Percentiles rank a stretch among this genome's conserved stretches.
phyloP scores from a whole-genome alignment of 2,113 vertebrate genomes.

The Albula glossodonta region DNA sequence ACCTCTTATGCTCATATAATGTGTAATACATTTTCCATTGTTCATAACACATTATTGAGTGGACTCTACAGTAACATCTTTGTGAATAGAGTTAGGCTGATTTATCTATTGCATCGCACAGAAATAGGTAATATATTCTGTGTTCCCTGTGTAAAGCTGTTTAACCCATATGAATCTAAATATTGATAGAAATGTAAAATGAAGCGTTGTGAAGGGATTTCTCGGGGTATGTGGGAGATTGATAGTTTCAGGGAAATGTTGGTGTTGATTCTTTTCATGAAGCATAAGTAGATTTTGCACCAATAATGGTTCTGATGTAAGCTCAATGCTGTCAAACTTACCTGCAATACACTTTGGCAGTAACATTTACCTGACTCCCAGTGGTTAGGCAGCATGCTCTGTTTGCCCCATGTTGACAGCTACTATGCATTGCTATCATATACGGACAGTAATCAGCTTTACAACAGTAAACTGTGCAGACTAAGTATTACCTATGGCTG shows the following conservation, averaged over 20 bases:
- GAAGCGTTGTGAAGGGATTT: not conserved
- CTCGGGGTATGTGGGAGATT: not conserved
- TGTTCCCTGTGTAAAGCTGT: not conserved
- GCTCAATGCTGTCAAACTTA: not conserved
- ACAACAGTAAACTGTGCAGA: too few relatives aligned
- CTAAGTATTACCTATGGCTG: too few relatives aligned
- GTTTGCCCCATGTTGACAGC: too few relatives aligned
- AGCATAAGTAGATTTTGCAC: not conserved
- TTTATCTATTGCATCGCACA: not conserved
- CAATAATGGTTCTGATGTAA: not conserved
- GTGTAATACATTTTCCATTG: constrained; percentile 19
- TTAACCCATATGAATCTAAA: constrained; percentile 11
- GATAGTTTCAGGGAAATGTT: not conserved
- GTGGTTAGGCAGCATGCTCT: too few relatives aligned
- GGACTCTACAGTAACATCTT: not conserved
- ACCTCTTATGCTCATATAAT: not conserved
- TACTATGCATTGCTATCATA: too few relatives aligned
- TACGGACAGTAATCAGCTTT: too few relatives aligned
- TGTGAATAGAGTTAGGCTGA: not conserved
- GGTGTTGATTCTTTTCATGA: not conserved
- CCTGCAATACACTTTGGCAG: too few relatives aligned
- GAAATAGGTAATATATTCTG: not conserved
- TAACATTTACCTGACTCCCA: too few relatives aligned
- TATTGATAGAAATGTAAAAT: not conserved
- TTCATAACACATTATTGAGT: not conserved